Evolutionary conservation across 2,113 vertebrate species (phyloP), one percentile per base, ranked within the genome.

Genomic region (Mustelus asterias): DNA sequence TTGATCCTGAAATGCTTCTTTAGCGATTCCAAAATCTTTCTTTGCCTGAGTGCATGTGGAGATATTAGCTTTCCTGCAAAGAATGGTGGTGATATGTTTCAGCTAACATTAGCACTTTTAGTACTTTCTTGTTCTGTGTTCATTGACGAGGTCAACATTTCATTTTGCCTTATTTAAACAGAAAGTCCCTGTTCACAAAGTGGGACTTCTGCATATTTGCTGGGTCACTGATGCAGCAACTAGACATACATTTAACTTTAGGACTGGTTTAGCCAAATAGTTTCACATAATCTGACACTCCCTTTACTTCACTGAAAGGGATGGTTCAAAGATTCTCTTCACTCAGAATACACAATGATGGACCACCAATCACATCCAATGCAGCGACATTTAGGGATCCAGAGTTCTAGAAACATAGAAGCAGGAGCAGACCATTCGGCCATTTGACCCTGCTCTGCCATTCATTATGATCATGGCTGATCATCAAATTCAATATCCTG

Each of bases 31-130:
- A 29, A 24, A 95, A 44, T 72, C 67, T 58, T 95, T 95, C 93
- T 95, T 95, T 14, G 9, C 29, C 93, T 95, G 93, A 48, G 93
- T 95, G 20, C 93, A 95, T 29, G 65, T 44, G 37, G 67, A 48
- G 16, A 95, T 95, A 72, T 54, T 72, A 67, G 93, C n/a, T 48
- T 13, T 70, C 37, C 93, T 95, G 37, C 0, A 69, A 95, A 69
- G 37, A 95, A 95, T 95, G 67, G 9, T 44, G 18, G 37, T 26
- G 58, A 14, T 44, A 58, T 48, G 48, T 29, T 48, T 70, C 11
- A 18, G 33, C 44, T 41, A 37, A 94, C 33, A 60, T 54, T 13
- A 58, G 60, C 86, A 29, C 3, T 58, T 94, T 37, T 11, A 37
- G 3, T n/a, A 67, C 63, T 41, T 44, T 37, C 41, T 33, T 33